phyloP scores from a whole-genome alignment of 2,797 vertebrate species.

The Triplophysa yarkandensis region DNA sequence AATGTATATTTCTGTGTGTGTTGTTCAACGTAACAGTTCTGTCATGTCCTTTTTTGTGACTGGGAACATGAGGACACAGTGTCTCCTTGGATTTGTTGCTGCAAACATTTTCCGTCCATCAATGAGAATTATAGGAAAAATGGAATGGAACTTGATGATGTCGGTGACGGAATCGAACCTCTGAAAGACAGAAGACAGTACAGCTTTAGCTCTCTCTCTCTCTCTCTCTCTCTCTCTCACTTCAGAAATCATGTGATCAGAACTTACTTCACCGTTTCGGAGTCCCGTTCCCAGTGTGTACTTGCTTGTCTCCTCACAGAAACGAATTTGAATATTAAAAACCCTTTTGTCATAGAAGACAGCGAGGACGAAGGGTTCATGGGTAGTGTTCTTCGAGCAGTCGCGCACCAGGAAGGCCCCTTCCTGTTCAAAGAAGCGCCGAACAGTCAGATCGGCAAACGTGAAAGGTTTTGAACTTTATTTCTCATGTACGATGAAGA shows the following conservation, averaged over 20 bases:
- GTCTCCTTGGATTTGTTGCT: constrained; percentile 61
- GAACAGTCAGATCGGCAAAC: not conserved
- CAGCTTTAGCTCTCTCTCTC: too few relatives aligned
- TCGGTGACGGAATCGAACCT: constrained; percentile 85
- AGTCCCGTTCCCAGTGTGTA: constrained; percentile 84
- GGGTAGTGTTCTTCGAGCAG: constrained; percentile 75
- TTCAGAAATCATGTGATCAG: not conserved
- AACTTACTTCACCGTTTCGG: constrained; percentile 81
- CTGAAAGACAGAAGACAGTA: constrained; percentile 62
- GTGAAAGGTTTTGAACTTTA: not conserved
- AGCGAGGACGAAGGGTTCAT: constrained; percentile 84
- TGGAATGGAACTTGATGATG: constrained; percentile 86
- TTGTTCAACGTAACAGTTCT: not conserved
- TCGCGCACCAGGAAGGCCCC: constrained; percentile 89
- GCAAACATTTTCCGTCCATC: constrained; percentile 75
- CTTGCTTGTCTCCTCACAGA: constrained; percentile 73
- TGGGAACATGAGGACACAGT: constrained; percentile 76
- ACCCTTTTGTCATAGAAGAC: constrained; percentile 83
- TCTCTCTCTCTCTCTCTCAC: not conserved
- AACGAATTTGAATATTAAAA: constrained; percentile 91
- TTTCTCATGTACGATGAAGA: not conserved
- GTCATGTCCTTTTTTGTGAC: constrained; percentile 10
- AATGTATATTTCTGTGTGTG: too few relatives aligned
- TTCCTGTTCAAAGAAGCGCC: constrained; percentile 71
- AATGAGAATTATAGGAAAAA: constrained; percentile 82